Base-by-base conservation (phyloP, 53 echinoderm and acorn worm species). In the Luidia sarsii region DNA sequence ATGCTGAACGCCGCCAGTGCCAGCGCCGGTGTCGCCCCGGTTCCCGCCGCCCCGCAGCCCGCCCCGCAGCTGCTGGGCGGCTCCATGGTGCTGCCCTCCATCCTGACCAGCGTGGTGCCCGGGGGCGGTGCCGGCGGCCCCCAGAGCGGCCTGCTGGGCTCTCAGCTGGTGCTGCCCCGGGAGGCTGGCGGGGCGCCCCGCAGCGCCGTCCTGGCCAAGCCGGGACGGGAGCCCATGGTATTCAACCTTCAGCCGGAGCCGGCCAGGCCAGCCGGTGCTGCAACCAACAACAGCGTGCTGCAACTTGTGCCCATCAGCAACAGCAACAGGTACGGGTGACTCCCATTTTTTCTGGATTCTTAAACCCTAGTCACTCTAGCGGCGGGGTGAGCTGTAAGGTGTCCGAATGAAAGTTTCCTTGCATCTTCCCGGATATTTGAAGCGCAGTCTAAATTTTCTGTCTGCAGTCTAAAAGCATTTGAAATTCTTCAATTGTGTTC, bases 221-320 rank as follows among this genome's bases (percentile, higher is more conserved):
- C 39, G 20, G 61, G 46, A 8, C 60, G 77, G 29, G 77, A 77
- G 48, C 77, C 59, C 28, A 77, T 77, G 77, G 30, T 77, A 45
- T 77, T 77, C 33, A 77, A 77, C 60, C 32, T 77, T 32, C 77
- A 77, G 60, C 77, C 77, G 3, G 77, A 77, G 3, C 38, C 48
- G 22, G 4, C 77, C 77, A 77, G 77, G 46, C 60, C 46, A 33
- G 61, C 59, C 48, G 48, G 62, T 46, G 32, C 27, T 48, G 61
- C 59, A 59, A 77, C 46, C 46, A 77, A 61, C 48, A 77, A 61
- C 77, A 61, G 14, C 33, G 48, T 77, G 9, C 57, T 77, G 32
- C 77, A 77, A 50, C 48, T 77, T 29, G 61, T 77, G 11, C 60
- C 77, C n/a, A 61, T 77, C 29, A 61, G 57, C 46, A 77, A 57